phyloP scores from a whole-genome alignment of 2,888 invertebrate species.

The Plemyria rubiginata region DNA sequence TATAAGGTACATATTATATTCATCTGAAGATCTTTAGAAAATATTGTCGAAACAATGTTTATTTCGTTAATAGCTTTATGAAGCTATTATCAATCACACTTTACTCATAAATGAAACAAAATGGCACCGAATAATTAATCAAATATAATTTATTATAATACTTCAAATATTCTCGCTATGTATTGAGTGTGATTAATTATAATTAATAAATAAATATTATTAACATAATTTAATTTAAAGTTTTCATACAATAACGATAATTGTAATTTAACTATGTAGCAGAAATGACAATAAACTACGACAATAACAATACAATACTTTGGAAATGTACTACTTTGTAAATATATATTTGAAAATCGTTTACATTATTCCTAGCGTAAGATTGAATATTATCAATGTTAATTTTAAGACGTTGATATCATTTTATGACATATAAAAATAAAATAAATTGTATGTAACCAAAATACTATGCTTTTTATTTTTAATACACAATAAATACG shows the following conservation, averaged over 20 bases:
- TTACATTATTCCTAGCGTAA: conserved; percentile 41
- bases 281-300: conserved; percentile 71
- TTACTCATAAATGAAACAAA: too few relatives aligned
- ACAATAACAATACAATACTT: conserved; percentile 49
- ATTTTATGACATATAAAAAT: conserved; percentile 84
- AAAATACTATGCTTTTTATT: neutral
- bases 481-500: neutral
- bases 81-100: too few relatives aligned
- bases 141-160: too few relatives aligned
- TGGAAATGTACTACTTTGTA: conserved; percentile 31
- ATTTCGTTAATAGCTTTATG: too few relatives aligned
- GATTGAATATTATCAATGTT: conserved; percentile 76
- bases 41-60: too few relatives aligned
- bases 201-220: too few relatives aligned
- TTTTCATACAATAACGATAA: neutral
- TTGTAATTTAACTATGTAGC: conserved; percentile 1
- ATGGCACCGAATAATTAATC: too few relatives aligned
- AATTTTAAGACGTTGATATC: conserved; percentile 83
- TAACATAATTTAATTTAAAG: too few relatives aligned
- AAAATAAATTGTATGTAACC: conserved; percentile 76
- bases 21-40: too few relatives aligned
- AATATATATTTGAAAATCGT: conserved; percentile 34
- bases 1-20: neutral
- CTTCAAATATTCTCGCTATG: too few relatives aligned
- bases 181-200: too few relatives aligned